Conservation (phyloP, 37 sponge, comb jelly and placozoan genomes). For the Oopsacas minuta region DNA sequence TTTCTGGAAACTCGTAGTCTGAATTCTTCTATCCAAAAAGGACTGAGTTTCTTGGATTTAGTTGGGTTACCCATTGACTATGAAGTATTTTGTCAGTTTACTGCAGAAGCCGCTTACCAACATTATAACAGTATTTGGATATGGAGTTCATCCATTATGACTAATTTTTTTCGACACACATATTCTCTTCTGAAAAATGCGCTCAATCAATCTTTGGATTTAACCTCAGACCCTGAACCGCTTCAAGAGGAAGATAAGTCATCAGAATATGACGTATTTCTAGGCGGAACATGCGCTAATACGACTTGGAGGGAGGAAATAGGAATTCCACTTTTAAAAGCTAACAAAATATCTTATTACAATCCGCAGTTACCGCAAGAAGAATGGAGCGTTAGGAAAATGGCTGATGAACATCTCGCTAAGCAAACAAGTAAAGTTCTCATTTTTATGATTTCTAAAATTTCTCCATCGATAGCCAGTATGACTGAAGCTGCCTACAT, state of each 20-base stretch:
- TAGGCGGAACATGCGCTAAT: slow-evolving; percentile 55
- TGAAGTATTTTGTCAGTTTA: slow-evolving; percentile 15
- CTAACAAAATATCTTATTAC: background rate
- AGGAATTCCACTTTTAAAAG: slow-evolving; percentile 38
- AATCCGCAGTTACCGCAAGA: background rate
- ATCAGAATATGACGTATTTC: slow-evolving; percentile 48
- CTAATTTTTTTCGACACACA: background rate
- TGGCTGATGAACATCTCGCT: background rate
- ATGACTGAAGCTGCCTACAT: background rate
- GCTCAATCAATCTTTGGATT: background rate
- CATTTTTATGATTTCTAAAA: background rate
- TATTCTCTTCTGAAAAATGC: background rate
- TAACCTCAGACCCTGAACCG: too few species aligned
- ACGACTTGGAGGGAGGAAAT: slow-evolving; percentile 51
- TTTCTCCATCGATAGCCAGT: background rate
- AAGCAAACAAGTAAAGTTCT: slow-evolving; percentile 2
- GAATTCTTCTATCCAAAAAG: background rate
- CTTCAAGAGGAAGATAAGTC: background rate
- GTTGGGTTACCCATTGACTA: background rate
- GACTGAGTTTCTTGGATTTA: background rate
- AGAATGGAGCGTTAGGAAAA: background rate
- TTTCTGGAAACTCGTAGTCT: background rate
- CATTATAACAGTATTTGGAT: background rate
- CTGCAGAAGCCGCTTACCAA: slow-evolving; percentile 16
- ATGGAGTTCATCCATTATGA: background rate